Conservation (phyloP, 2,113 vertebrate species). For the Oreotragus oreotragus region DNA sequence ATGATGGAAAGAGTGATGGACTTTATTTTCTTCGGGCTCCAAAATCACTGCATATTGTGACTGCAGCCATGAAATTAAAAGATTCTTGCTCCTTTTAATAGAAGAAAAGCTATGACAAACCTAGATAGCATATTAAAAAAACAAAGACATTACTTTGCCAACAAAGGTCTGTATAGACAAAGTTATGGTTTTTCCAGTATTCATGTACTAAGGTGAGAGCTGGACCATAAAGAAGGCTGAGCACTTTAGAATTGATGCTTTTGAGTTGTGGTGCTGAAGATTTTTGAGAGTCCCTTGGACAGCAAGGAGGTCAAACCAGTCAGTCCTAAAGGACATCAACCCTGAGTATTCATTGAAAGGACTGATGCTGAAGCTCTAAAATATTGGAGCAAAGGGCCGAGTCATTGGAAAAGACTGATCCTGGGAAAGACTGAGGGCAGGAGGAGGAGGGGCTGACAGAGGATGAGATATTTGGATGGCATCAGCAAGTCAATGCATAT, state of each 20-base stretch:
- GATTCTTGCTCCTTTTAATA: background rate
- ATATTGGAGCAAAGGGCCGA: accelerated
- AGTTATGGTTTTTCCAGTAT: background rate
- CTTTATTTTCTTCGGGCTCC: background rate
- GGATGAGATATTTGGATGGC: background rate
- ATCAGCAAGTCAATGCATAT: background rate
- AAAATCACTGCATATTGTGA: background rate
- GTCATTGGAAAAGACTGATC: background rate
- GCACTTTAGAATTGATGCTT: background rate
- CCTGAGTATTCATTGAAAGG: background rate
- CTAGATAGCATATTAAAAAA: background rate
- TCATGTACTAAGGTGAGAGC: background rate
- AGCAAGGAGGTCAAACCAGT: background rate
- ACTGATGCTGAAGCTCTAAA: background rate
- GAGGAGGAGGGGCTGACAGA: background rate
- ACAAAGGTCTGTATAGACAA: background rate
- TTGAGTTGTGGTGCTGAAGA: background rate
- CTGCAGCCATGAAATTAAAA: background rate
- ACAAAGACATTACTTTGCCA: background rate
- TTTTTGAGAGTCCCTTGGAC: background rate
- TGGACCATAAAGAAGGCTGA: background rate
- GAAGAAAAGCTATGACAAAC: background rate
- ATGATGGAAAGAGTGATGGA: accelerated
- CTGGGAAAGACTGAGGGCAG: background rate
- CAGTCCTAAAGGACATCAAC: background rate